These are phyloP conservation scores for Latrodectus hesperus DNA, from an alignment of 2,888 invertebrate species.

Conservation along the genomic window DNA sequence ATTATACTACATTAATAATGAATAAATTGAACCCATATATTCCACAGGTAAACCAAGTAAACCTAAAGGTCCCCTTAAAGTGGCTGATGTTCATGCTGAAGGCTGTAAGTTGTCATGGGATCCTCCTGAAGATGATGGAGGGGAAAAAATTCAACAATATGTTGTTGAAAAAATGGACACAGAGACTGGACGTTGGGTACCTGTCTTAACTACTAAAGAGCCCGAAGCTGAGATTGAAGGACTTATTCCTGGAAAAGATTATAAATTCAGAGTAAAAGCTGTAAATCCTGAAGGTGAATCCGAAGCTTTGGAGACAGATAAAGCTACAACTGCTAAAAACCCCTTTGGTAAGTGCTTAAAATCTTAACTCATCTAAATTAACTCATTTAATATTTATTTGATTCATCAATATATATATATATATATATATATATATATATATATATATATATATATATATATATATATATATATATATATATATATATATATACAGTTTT, in stretches of 20 bases:
- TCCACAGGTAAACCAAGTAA: constrained; percentile 87
- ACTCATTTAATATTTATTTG: too few relatives aligned
- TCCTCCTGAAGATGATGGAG: constrained; percentile 96
- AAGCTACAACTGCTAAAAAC: constrained; percentile 96
- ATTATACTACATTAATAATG: too few relatives aligned
- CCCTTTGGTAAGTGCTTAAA: constrained; percentile 85
- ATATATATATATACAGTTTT: too few relatives aligned
- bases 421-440: too few relatives aligned
- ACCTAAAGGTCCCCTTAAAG: constrained; percentile 94
- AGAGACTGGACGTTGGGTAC: constrained; percentile 93
- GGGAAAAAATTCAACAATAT: constrained; percentile 93
- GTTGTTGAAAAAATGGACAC: constrained; percentile 97
- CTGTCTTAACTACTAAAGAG: constrained; percentile 87
- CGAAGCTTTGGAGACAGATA: constrained; percentile 92
- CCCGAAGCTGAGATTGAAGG: constrained; percentile 89
- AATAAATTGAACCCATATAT: too few relatives aligned
- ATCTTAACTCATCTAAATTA: neutral
- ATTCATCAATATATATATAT: too few relatives aligned
- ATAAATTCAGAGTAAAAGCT: constrained; percentile 97
- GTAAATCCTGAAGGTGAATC: constrained; percentile 97
- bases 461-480: too few relatives aligned
- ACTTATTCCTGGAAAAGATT: constrained; percentile 96
- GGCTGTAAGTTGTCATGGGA: constrained; percentile 96
- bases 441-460: too few relatives aligned
- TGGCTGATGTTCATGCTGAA: constrained; percentile 92